Conservation (phyloP, 2,888 invertebrate species). For the Andrena fulva region DNA sequence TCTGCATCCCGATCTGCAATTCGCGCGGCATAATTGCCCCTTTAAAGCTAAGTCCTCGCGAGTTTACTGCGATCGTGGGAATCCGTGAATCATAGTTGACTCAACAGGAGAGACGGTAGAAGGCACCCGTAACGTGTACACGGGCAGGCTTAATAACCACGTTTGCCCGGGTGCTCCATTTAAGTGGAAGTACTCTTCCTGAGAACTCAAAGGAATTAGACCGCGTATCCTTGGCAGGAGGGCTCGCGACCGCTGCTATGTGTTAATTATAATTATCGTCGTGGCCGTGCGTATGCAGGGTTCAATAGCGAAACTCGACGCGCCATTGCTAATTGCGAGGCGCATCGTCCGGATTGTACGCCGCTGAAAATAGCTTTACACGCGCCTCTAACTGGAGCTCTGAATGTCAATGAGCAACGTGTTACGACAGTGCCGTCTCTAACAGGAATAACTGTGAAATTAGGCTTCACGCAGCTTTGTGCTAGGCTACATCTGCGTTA, state of each 20-base stretch:
- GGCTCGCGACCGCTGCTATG: constrained; percentile 23
- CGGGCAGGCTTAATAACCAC: constrained; percentile 50
- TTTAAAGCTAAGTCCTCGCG: constrained; percentile 20
- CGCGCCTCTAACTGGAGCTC: constrained; percentile 44
- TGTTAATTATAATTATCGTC: constrained; percentile 70
- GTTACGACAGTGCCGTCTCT: constrained; percentile 9
- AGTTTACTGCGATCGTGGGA: constrained; percentile 2
- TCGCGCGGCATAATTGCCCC: constrained; percentile 16
- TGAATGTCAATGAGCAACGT: constrained; percentile 32
- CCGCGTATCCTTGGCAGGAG: constrained; percentile 19
- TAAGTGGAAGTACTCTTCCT: constrained; percentile 46
- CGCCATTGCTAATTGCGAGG: constrained; percentile 62
- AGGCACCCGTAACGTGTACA: constrained; percentile 22
- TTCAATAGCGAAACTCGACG: constrained; percentile 60
- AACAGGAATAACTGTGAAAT: constrained; percentile 21
- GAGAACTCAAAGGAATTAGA: constrained; percentile 55
- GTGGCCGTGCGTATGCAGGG: constrained; percentile 29
- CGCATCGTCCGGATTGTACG: constrained; percentile 56
- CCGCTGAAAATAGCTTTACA: constrained; percentile 48
- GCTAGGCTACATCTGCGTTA: neutral
- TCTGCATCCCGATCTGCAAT: constrained; percentile 1
- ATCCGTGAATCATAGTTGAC: constrained; percentile 17
- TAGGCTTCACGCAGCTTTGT: constrained; percentile 1
- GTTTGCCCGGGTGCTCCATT: constrained; percentile 40
- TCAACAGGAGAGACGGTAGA: constrained; percentile 27